A percentile compares a stretch with the other conserved stretches of the same genome.
phyloP scores from a whole-genome alignment of 2,113 vertebrate genomes.

The Oreochromis spilurus region DNA sequence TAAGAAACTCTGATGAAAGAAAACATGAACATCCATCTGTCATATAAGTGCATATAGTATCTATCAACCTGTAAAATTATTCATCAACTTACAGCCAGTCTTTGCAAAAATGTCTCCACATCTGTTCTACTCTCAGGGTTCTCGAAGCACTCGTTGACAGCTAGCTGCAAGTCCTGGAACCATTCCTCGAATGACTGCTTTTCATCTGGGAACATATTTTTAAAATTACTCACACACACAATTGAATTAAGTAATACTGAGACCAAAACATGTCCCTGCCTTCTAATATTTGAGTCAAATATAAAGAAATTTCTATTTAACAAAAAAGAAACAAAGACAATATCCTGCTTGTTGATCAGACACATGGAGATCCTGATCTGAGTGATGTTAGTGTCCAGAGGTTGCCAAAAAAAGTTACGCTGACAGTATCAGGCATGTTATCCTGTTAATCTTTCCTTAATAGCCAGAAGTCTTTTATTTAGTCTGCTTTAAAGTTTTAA shows the following conservation, averaged over 20 bases:
- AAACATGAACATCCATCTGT: background rate
- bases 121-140: conserved; percentile 74
- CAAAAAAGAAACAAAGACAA: background rate
- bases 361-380: fast-evolving
- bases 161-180: conserved; percentile 81
- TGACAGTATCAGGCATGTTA: background rate
- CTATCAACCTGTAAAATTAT: background rate
- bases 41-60: background rate
- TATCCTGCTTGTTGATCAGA: background rate
- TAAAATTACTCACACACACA: background rate
- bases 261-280: fast-evolving
- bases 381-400: fast-evolving
- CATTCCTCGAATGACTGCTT: conserved; percentile 83
- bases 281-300: background rate
- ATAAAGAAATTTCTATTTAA: background rate
- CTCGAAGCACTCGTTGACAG: conserved; percentile 87
- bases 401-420: background rate
- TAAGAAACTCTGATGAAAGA: conserved; percentile 76
- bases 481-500: background rate
- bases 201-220: conserved; percentile 70
- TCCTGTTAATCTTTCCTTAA: background rate
- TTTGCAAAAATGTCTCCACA: conserved; percentile 78
- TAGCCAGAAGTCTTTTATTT: background rate
- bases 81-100: conserved; percentile 73
- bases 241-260: background rate